Base-by-base conservation (phyloP, 92 coral and sea anemone species). In the Actinernus sp. region DNA sequence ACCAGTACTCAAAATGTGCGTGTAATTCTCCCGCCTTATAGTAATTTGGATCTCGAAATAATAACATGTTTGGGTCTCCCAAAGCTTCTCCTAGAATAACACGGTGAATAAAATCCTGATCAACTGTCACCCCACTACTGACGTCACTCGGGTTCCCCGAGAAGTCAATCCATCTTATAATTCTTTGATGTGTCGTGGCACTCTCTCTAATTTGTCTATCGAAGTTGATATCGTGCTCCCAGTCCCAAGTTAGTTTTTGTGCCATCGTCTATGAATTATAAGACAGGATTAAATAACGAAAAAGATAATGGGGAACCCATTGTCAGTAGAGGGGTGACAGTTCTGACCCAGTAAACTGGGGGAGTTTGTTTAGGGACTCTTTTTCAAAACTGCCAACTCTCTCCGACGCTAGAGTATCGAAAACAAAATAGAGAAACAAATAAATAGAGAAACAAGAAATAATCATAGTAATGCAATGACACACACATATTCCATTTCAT, bases 311-410 rank as follows among this genome's bases (percentile, higher is more conserved):
- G 46, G 30, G 49, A 45, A 61, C 33, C 18, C 26, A 29, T 41
- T 65, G 83, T 53, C 83, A 76, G 83, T 61, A 65, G 68, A 47
- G 63, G 55, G 82, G 61, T 50, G 52, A 52, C 81, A 73, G 73
- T 63, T 73, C 63, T 55, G 72, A 73, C 81, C 72, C 79, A 75
- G 82, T 75, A 60, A n/a, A 30, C 43, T 69, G 53, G 81, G 81
- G 81, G 60, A 63, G 74, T 49, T 52, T 67, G 74, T 37, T 62
- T 62, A 37, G 52, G 62, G 28, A 36, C 73, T 63, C 62, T 29
- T 65, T 76, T 76, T 76, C 62, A 68, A 68, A 76, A 58, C 78
- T 44, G 44, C 46, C 78, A 65, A 65, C 22, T 23, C 73, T 65
- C 61, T 32, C 48, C 31, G 73, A 63, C 71, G 14, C 20, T n/a